These are phyloP conservation scores for Delia radicum DNA, from an alignment of 1,140 invertebrate species.

Conservation along the genomic window DNA sequence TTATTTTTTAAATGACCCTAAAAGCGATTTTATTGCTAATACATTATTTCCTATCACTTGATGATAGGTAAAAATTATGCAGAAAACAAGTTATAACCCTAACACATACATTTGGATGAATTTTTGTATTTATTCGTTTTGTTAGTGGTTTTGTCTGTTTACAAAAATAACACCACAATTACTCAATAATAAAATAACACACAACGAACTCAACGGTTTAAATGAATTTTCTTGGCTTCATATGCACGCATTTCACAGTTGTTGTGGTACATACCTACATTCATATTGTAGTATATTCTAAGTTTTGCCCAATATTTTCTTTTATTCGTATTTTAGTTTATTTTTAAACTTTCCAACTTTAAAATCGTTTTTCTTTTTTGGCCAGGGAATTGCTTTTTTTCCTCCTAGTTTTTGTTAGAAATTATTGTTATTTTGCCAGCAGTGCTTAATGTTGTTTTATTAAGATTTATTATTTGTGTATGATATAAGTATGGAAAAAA, in stretches of 20 bases:
- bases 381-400: slow-evolving; percentile 6
- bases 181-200: not conserved
- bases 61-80: too few species aligned
- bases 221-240: slow-evolving; percentile 16
- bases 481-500: not conserved
- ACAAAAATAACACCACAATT: not conserved
- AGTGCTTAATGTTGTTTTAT: not conserved
- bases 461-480: not conserved
- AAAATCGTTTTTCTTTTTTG: not conserved
- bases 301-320: not conserved
- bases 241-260: slow-evolving; percentile 10
- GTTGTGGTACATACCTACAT: not conserved
- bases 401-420: not conserved
- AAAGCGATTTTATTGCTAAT: too few species aligned
- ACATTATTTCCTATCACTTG: too few species aligned
- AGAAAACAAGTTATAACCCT: too few species aligned
- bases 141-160: not conserved
- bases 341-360: slow-evolving; percentile 13
- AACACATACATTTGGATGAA: too few species aligned
- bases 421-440: not conserved
- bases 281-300: too few species aligned
- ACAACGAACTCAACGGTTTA: not conserved
- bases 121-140: too few species aligned
- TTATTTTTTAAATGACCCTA: too few species aligned
- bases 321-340: slow-evolving; percentile 1